Conservation (phyloP, 1,140 invertebrate species). For the Drosophila prosaltans region DNA sequence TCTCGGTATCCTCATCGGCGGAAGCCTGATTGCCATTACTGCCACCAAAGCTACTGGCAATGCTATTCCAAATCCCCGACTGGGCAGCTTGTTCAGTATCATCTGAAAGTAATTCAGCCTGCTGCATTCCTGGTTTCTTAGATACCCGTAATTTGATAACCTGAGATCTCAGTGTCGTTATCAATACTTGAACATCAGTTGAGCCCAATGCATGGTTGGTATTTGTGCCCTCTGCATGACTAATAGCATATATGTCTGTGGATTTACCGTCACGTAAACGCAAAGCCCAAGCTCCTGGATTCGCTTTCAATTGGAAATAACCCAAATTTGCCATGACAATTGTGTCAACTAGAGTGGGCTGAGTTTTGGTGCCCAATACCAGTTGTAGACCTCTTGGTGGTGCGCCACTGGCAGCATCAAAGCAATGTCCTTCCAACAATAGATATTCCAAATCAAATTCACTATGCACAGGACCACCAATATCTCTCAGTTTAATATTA, state of each 20-base stretch:
- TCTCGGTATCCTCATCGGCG: slow-evolving; percentile 89
- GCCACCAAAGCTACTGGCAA: slow-evolving; percentile 91
- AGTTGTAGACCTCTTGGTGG: slow-evolving; percentile 98
- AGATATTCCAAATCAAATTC: slow-evolving; percentile 97
- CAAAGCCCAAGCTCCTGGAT: slow-evolving; percentile 97
- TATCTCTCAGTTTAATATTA: slow-evolving; percentile 96
- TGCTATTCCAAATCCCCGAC: slow-evolving; percentile 95
- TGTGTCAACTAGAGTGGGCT: slow-evolving; percentile 94
- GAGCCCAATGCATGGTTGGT: slow-evolving; percentile 81
- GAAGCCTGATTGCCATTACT: slow-evolving; percentile 84
- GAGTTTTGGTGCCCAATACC: slow-evolving; percentile 92
- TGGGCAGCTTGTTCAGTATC: slow-evolving; percentile 87
- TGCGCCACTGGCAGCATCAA: slow-evolving; percentile 94
- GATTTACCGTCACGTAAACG: slow-evolving; percentile 95
- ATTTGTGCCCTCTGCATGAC: slow-evolving; percentile 85
- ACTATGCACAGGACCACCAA: slow-evolving; percentile 90
- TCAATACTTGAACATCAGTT: slow-evolving; percentile 89
- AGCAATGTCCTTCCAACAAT: slow-evolving; percentile 97
- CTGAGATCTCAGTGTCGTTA: slow-evolving; percentile 94
- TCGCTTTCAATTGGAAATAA: slow-evolving; percentile 98
- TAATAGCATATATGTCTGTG: slow-evolving; percentile 95
- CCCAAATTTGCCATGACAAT: slow-evolving; percentile 99
- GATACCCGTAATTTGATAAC: slow-evolving; percentile 95
- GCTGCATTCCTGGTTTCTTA: slow-evolving; percentile 94
- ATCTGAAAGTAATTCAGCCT: slow-evolving; percentile 93